Evolutionary conservation across 2,888 invertebrate species (phyloP), one percentile per base, ranked within the genome.

Genomic region (Drosophila setosimentum): DNA sequence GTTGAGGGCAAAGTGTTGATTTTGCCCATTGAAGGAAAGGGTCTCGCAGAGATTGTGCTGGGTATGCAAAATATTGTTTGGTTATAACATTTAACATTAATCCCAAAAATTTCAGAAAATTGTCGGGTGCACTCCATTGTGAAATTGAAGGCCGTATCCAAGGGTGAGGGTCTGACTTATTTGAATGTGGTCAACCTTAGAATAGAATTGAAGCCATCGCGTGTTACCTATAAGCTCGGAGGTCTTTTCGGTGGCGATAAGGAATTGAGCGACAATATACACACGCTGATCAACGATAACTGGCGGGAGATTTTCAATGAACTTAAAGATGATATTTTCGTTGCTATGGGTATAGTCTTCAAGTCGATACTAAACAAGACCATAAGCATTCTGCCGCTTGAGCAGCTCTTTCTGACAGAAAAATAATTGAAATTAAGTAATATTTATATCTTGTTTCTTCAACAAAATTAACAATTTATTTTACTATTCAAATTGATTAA

Each of bases 221-320:
- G 75, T 27, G 86, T 88, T 0, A 48, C 24, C 3, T 92, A 83
- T 45, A 49, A 69, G 3, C 64, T 92, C 24, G 91, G 85, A 7
- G 92, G 93, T 68, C 85, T 94, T 3, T 94, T 94, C 70, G 93
- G 94, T 68, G 94, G 94, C 0, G 91, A 94, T 54, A 92, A 92
- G 78, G 91, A 89, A 16, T 82, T 94, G 2, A 92, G 93, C 48
- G 92, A 93, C 8, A 93, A 90, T 35, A 93, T 93, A 91, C 94
- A 94, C 71, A 35, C 33, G 1, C 78, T 92, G 8, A 73, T 92
- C 53, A 92, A 94, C 74, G 93, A 94, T 37, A 94, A 94, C 82
- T 94, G 94, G 94, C 42, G 74, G 27, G 92, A 93, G 1, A 92
- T 94, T 42, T 93, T 92, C 49, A 73, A 69, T 27, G 94, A 94